Conservation (phyloP, 2,113 vertebrate genomes). For the Mustela nigripes region DNA sequence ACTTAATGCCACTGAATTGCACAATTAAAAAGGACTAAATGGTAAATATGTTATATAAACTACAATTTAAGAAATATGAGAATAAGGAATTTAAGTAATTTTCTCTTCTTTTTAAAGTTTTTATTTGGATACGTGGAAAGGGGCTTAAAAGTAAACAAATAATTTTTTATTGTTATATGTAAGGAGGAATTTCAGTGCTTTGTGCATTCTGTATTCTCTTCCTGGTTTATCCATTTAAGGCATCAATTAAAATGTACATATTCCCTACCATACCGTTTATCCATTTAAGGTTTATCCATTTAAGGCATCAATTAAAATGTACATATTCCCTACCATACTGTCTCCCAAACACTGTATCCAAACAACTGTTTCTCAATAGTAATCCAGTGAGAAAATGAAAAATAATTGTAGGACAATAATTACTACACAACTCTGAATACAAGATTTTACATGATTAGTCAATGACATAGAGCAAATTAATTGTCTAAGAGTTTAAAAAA, state of each 20-base stretch:
- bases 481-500: background rate
- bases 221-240: background rate
- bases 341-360: background rate
- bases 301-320: background rate
- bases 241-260: background rate
- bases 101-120: constrained; percentile 8
- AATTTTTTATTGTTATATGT: background rate
- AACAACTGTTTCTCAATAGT: background rate
- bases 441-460: background rate
- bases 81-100: constrained; percentile 25
- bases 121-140: background rate
- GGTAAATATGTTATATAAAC: background rate
- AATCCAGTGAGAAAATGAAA: background rate
- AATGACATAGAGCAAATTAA: background rate
- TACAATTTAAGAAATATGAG: background rate
- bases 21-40: background rate
- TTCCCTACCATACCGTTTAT: too few relatives aligned
- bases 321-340: background rate
- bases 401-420: background rate
- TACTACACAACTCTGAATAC: background rate
- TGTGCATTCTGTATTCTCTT: background rate
- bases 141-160: constrained; percentile 18
- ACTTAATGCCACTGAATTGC: background rate
- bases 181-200: background rate
- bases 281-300: background rate